Evolutionary conservation across 1,140 invertebrate genomes (phyloP).

Genomic region (Paramacrobiotus metropolitanus): DNA sequence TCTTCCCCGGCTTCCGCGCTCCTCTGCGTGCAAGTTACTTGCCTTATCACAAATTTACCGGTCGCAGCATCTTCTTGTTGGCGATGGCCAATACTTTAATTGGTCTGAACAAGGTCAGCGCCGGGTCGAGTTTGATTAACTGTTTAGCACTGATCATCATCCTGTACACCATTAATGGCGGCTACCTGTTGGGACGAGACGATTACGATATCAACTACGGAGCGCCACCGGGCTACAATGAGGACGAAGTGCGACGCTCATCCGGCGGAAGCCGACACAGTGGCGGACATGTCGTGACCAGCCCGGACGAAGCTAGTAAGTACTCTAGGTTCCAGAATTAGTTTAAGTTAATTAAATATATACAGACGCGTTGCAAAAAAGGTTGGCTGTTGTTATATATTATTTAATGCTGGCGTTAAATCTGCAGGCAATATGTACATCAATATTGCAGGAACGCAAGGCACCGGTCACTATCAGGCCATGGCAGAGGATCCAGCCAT

Average conservation of each 20-base stretch:
- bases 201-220: too few species aligned
- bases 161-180: neutral
- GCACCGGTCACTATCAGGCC: neutral
- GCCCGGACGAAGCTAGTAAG: too few species aligned
- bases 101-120: neutral
- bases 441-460: neutral
- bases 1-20: neutral
- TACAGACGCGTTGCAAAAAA: too few species aligned
- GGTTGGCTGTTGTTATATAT: too few species aligned
- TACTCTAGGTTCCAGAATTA: too few species aligned
- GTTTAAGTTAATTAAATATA: too few species aligned
- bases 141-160: neutral
- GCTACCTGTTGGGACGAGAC: neutral
- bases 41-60: neutral
- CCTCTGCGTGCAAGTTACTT: neutral
- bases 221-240: too few species aligned
- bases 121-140: neutral
- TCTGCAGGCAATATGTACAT: too few species aligned
- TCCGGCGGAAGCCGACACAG: too few species aligned
- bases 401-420: too few species aligned
- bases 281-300: too few species aligned
- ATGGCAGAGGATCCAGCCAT: neutral
- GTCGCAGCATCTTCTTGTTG: neutral
- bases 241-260: too few species aligned
- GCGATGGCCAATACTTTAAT: neutral